A percentile compares a stretch with the other conserved stretches of the same genome.
Conservation (phyloP, 1,140 invertebrate species). For the Dendroctonus ponderosae region DNA sequence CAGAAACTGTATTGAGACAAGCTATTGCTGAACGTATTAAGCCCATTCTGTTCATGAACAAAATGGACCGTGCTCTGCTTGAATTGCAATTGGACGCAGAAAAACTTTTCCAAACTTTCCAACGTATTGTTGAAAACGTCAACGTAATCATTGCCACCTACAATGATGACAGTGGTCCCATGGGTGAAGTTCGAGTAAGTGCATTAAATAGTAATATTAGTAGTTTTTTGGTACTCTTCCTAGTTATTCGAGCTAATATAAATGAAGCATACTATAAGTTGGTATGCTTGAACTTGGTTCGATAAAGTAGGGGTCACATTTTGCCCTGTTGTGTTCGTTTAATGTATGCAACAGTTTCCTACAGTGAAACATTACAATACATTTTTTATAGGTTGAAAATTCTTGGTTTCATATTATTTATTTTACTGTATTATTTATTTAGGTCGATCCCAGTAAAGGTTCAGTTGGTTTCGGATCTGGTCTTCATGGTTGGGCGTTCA, state of each 20-base stretch:
- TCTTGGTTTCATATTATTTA: neutral
- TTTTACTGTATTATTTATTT: slow-evolving; percentile 29
- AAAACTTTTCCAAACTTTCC: slow-evolving; percentile 98
- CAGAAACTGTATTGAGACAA: slow-evolving; percentile 97
- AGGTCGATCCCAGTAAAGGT: slow-evolving; percentile 94
- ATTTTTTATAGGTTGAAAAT: slow-evolving; percentile 9
- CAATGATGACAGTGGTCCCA: slow-evolving; percentile 93
- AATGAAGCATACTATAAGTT: slow-evolving; percentile 9
- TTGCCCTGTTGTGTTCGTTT: slow-evolving; percentile 41
- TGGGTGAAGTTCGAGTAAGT: slow-evolving; percentile 93
- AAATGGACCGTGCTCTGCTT: slow-evolving; percentile 97
- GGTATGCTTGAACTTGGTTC: slow-evolving; percentile 34
- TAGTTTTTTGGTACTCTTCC: neutral
- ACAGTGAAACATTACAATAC: slow-evolving; percentile 36
- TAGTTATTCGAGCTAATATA: slow-evolving; percentile 11
- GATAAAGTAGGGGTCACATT: slow-evolving; percentile 37
- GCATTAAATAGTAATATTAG: neutral
- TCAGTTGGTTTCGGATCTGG: slow-evolving; percentile 99
- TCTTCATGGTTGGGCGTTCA: slow-evolving; percentile 99
- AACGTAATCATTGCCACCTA: slow-evolving; percentile 99
- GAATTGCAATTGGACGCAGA: slow-evolving; percentile 94
- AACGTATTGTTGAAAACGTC: slow-evolving; percentile 99
- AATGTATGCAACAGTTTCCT: slow-evolving; percentile 42
- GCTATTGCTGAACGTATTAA: slow-evolving; percentile 99
- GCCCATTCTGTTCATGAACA: slow-evolving; percentile 99